These are phyloP conservation scores for Microcebus lehilahytsara DNA, from an alignment of 2,113 vertebrate species.

Conservation along the genomic window DNA sequence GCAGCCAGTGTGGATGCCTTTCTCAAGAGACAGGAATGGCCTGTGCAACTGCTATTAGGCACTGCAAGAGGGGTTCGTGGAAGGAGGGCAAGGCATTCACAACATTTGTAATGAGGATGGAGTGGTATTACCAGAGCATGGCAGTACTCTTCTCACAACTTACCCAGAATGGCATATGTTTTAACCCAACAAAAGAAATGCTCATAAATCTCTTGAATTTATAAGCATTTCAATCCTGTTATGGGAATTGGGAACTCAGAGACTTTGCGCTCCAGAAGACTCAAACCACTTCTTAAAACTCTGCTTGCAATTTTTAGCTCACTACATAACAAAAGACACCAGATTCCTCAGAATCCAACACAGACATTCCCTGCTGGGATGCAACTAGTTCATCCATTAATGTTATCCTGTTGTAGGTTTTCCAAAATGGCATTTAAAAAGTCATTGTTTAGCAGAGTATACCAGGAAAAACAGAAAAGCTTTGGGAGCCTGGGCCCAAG, in stretches of 20 bases:
- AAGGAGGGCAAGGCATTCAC: background rate
- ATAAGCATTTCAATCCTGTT: background rate
- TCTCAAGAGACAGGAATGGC: background rate
- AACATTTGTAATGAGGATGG: background rate
- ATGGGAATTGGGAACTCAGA: background rate
- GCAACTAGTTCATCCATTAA: constrained; percentile 21
- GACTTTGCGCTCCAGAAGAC: constrained; percentile 2
- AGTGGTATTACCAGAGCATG: background rate
- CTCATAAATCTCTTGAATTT: background rate
- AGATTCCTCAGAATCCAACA: constrained; percentile 45
- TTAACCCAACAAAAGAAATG: background rate
- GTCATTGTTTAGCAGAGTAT: background rate
- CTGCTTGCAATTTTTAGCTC: constrained; percentile 39
- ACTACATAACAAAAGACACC: constrained; percentile 33
- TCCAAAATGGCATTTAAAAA: constrained; percentile 40
- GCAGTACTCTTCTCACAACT: background rate
- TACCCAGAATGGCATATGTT: background rate
- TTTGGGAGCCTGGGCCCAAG: background rate
- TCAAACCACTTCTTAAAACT: background rate
- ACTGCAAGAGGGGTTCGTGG: background rate
- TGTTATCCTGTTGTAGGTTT: constrained; percentile 35
- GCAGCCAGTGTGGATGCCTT: background rate
- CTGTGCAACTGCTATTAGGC: background rate
- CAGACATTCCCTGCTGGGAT: constrained; percentile 5
- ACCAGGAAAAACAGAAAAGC: constrained; percentile 29